Conservation (phyloP, 2,797 vertebrate species). For the Denticeps clupeoides region DNA sequence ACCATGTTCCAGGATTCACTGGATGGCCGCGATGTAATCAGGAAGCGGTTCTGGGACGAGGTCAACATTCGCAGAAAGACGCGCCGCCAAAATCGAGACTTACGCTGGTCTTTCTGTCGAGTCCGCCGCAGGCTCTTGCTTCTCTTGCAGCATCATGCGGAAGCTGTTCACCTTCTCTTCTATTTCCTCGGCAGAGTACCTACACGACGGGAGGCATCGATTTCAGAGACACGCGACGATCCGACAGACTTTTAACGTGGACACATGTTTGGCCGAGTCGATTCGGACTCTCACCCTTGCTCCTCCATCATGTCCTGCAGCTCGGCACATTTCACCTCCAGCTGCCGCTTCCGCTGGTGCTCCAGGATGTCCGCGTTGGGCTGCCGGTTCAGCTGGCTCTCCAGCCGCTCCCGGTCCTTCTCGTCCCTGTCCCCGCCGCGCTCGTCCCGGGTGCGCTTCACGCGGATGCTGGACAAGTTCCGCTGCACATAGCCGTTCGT, state of each 20-base stretch:
- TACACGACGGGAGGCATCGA: too few species aligned
- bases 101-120: slow-evolving; percentile 62
- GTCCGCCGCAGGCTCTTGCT: slow-evolving; percentile 62
- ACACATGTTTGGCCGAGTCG: background rate
- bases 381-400: slow-evolving; percentile 78
- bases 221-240: too few species aligned
- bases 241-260: too few species aligned
- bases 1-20: too few species aligned
- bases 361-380: slow-evolving; percentile 89
- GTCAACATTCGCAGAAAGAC: too few species aligned
- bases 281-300: slow-evolving; percentile 67
- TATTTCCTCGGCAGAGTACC: slow-evolving; percentile 79
- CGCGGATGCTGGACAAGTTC: slow-evolving; percentile 79
- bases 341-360: slow-evolving; percentile 85
- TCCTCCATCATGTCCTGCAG: slow-evolving; percentile 94
- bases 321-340: slow-evolving; percentile 88
- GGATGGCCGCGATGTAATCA: too few species aligned
- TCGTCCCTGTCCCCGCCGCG: slow-evolving; percentile 64
- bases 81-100: slow-evolving; percentile 24
- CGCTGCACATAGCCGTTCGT: slow-evolving; percentile 91
- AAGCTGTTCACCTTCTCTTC: slow-evolving; percentile 88
- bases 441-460: slow-evolving; percentile 73
- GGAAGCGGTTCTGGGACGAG: too few species aligned
- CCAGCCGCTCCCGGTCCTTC: slow-evolving; percentile 72
- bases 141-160: slow-evolving; percentile 84